A percentile compares a stretch with the other conserved stretches of the same genome.
Conservation (phyloP, 2,797 vertebrate genomes). For the Amphiprion clarkii region DNA sequence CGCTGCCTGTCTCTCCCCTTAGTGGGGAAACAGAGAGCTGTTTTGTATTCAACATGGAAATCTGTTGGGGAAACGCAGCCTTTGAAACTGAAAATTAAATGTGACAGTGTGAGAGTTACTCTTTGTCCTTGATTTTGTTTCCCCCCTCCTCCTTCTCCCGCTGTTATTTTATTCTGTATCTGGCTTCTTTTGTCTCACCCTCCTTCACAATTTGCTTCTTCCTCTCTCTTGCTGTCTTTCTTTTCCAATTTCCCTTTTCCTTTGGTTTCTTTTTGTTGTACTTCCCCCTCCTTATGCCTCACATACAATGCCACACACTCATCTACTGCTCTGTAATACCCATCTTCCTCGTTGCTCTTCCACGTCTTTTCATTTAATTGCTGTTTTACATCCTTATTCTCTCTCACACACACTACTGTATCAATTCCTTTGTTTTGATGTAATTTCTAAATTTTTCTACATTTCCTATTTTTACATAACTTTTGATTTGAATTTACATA, state of each 20-base stretch:
- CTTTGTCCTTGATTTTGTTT: constrained; percentile 83
- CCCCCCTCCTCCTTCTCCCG: constrained; percentile 34
- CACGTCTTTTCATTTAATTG: constrained; percentile 1
- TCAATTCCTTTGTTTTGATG: background rate
- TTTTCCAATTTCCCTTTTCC: constrained; percentile 46
- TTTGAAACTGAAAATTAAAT: constrained; percentile 82
- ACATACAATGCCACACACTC: background rate
- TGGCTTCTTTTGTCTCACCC: constrained; percentile 59
- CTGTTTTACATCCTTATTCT: constrained; percentile 59
- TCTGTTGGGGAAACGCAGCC: constrained; percentile 73
- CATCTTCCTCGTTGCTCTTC: background rate
- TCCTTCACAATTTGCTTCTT: constrained; percentile 60
- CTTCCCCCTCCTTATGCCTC: constrained; percentile 31
- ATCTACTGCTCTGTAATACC: constrained; percentile 7
- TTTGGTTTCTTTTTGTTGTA: constrained; percentile 40
- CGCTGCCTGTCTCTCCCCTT: constrained; percentile 43
- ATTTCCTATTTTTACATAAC: background rate
- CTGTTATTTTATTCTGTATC: constrained; percentile 69
- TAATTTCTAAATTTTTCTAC: background rate
- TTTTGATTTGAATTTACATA: background rate
- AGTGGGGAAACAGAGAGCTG: constrained; percentile 58
- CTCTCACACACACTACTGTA: constrained; percentile 21
- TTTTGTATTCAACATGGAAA: constrained; percentile 79
- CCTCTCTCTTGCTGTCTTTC: constrained; percentile 35
- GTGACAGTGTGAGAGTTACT: constrained; percentile 79